Percentiles rank a stretch among this genome's conserved stretches.
These are phyloP conservation scores for Gymnocheta viridis DNA, from an alignment of 2,888 invertebrate species.

Conservation along the genomic window DNA sequence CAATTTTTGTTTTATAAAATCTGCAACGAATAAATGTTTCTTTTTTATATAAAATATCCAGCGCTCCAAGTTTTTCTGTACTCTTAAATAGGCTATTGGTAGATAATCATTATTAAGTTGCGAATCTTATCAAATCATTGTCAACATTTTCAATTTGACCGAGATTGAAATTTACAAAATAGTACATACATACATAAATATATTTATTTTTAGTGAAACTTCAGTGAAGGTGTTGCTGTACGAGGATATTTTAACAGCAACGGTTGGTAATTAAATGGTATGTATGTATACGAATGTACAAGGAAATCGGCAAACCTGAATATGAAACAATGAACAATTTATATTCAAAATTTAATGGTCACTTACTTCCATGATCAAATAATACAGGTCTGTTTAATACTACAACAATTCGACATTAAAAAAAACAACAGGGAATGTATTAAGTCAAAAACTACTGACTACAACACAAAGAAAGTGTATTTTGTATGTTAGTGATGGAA, in stretches of 20 bases:
- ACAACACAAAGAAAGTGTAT: too few species aligned
- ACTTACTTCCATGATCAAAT: too few species aligned
- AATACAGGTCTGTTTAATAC: too few species aligned
- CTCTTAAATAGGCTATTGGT: neutral
- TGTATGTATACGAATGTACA: neutral
- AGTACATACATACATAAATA: too few species aligned
- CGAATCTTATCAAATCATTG: neutral
- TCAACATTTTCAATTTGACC: neutral
- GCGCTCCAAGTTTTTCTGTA: neutral
- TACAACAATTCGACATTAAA: too few species aligned
- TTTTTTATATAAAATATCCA: conserved; percentile 6
- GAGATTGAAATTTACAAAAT: neutral
- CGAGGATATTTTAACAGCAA: neutral
- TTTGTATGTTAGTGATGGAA: too few species aligned
- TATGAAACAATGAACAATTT: neutral
- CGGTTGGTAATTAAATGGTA: neutral
- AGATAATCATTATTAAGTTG: neutral
- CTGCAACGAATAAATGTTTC: neutral
- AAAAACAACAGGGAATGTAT: too few species aligned
- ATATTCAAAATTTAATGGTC: neutral
- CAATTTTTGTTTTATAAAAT: neutral
- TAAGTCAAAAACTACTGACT: too few species aligned
- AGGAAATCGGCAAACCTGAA: neutral
- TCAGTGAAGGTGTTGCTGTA: neutral
- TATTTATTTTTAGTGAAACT: neutral